These are phyloP conservation scores for Thamnophis sirtalis DNA, from an alignment of 2,113 vertebrate genomes.

Conservation along the genomic window DNA sequence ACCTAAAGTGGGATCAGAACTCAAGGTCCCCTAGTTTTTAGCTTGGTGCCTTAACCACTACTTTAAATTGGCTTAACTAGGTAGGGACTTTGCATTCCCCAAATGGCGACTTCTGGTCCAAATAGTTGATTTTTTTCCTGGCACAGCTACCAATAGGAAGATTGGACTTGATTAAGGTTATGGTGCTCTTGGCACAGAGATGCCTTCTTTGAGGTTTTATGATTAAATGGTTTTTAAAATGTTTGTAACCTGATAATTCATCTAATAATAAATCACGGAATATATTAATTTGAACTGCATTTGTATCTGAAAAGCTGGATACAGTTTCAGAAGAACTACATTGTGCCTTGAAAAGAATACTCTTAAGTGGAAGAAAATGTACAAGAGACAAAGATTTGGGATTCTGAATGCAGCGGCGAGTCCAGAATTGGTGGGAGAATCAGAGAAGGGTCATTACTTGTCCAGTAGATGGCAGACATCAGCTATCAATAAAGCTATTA, in stretches of 20 bases:
- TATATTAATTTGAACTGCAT: neutral
- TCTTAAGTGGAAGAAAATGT: neutral
- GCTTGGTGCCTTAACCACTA: neutral
- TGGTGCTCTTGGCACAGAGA: neutral
- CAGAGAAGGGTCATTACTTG: neutral
- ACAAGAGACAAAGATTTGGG: neutral
- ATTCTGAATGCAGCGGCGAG: neutral
- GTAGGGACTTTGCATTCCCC: neutral
- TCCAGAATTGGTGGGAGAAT: neutral
- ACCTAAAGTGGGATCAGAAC: neutral
- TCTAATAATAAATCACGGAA: neutral
- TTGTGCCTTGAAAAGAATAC: neutral
- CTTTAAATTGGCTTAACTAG: neutral
- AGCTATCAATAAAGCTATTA: neutral
- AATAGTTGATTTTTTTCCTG: neutral
- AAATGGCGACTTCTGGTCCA: neutral
- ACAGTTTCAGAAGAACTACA: neutral
- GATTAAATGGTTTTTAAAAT: neutral
- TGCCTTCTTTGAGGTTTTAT: neutral
- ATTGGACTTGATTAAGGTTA: neutral
- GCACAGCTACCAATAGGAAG: neutral
- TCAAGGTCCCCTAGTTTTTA: neutral
- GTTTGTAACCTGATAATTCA: neutral
- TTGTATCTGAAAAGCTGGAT: neutral
- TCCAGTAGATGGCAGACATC: conserved; percentile 40